Percentiles rank a stretch among this genome's conserved stretches.
These are phyloP conservation scores for Eleginops maclovinus DNA, from an alignment of 2,113 vertebrate species.

Conservation along the genomic window DNA sequence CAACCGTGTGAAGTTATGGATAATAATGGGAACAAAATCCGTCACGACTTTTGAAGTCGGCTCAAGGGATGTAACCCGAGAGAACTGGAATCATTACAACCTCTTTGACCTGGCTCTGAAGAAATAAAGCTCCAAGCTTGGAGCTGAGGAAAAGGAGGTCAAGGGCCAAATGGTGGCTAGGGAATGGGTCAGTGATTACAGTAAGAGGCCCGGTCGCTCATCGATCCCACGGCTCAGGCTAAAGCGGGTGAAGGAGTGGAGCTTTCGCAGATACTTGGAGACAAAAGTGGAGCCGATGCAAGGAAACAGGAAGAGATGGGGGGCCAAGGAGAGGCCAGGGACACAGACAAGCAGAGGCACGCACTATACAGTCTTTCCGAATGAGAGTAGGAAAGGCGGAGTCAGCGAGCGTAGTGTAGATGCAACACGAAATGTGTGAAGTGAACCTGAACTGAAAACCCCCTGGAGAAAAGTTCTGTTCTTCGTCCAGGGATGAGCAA, in stretches of 20 bases:
- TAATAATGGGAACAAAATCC: constrained; percentile 46
- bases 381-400: constrained; percentile 65
- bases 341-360: constrained; percentile 51
- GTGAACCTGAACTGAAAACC: constrained; percentile 58
- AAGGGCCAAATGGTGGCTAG: constrained; percentile 78
- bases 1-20: constrained; percentile 11
- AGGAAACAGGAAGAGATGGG: constrained; percentile 64
- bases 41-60: constrained; percentile 37
- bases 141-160: constrained; percentile 69
- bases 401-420: constrained; percentile 58
- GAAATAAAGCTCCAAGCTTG: constrained; percentile 68
- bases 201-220: constrained; percentile 78
- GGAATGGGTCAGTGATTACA: constrained; percentile 85
- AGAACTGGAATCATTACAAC: constrained; percentile 77
- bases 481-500: constrained; percentile 17
- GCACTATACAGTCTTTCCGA: constrained; percentile 60
- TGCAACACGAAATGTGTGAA: constrained; percentile 53
- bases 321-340: constrained; percentile 80
- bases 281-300: constrained; percentile 77
- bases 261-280: constrained; percentile 61
- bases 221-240: constrained; percentile 75
- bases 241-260: constrained; percentile 48
- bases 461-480: constrained; percentile 45
- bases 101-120: constrained; percentile 61
- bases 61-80: constrained; percentile 59